These are phyloP conservation scores for Meda fulgida DNA, from an alignment of 2,797 vertebrate species.

Conservation along the genomic window DNA sequence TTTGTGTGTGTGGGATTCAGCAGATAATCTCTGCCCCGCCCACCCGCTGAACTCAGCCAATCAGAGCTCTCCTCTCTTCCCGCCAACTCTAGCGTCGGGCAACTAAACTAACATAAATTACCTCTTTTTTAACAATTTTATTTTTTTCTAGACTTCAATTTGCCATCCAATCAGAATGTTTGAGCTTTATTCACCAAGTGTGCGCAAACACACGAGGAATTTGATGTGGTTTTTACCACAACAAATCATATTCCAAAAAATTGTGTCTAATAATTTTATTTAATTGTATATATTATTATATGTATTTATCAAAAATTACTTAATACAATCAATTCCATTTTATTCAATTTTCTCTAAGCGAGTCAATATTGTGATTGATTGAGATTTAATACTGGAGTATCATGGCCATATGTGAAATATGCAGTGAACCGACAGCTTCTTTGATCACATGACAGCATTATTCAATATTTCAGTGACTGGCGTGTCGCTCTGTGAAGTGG, in stretches of 20 bases:
- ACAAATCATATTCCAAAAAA: background rate
- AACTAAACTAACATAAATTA: no score
- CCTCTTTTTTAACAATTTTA: no score
- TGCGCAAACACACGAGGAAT: no score
- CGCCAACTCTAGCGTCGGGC: no score
- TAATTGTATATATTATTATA: background rate
- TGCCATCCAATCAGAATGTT: no score
- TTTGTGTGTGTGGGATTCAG: no score
- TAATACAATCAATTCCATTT: background rate
- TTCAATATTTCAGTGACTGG: constrained; percentile 58
- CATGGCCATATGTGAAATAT: background rate
- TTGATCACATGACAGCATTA: constrained; percentile 35
- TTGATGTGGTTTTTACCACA: no score
- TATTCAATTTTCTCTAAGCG: background rate
- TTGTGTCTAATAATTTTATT: background rate
- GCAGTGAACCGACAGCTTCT: background rate
- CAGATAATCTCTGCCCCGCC: background rate
- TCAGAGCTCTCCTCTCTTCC: background rate
- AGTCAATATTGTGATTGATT: background rate
- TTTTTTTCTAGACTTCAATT: no score
- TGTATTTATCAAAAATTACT: background rate
- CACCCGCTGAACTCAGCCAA: constrained; percentile 19
- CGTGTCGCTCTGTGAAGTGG: constrained; percentile 51
- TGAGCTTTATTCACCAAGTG: no score
- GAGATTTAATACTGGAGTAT: background rate